Conservation (phyloP, 2,113 vertebrate genomes). For the Parotia lawesii region DNA sequence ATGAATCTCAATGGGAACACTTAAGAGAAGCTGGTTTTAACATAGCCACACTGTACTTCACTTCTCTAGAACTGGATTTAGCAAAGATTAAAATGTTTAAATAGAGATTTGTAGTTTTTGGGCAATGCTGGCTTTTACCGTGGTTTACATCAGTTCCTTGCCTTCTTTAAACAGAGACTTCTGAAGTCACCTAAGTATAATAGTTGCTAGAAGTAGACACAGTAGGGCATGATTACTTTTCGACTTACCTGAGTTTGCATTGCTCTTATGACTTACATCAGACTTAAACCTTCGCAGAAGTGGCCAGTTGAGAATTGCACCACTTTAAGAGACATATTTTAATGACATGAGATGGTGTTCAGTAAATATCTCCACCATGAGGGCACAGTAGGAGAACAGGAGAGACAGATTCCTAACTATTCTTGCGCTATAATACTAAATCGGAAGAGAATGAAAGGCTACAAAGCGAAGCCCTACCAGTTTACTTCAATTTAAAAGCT, state of each 20-base stretch:
- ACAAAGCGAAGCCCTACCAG: neutral
- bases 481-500: neutral
- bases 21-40: neutral
- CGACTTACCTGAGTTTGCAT: neutral
- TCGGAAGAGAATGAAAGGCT: neutral
- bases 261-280: neutral
- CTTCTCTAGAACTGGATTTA: neutral
- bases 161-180: neutral
- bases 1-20: neutral
- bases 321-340: neutral
- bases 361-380: neutral
- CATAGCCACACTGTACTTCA: neutral
- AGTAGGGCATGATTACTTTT: neutral
- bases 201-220: neutral
- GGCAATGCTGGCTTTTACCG: neutral
- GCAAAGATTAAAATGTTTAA: neutral
- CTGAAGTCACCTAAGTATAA: neutral
- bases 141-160: neutral
- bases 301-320: neutral
- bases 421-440: neutral
- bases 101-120: neutral
- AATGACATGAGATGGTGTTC: neutral
- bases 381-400: neutral
- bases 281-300: neutral
- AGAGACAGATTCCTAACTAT: neutral